A percentile compares a stretch with the other conserved stretches of the same genome.
Conservation (phyloP, 53 echinoderm and acorn worm genomes). For the Holothuria leucospilota region DNA sequence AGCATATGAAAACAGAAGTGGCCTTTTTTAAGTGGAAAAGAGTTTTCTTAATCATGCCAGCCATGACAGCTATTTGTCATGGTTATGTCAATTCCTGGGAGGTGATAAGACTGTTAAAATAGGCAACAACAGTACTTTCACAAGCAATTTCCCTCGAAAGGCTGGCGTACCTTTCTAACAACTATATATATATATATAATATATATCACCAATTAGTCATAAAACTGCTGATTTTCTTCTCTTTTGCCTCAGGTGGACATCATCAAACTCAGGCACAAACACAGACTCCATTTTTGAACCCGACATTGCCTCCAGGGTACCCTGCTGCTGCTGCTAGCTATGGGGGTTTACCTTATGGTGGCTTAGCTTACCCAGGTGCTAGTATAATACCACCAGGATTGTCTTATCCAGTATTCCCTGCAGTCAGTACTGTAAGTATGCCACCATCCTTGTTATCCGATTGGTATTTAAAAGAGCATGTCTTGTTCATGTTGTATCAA, state of each 20-base stretch:
- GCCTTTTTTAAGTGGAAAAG: no score
- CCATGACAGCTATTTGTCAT: no score
- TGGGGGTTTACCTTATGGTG: conserved; percentile 90
- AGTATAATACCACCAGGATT: conserved; percentile 90
- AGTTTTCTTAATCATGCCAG: no score
- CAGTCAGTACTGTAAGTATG: conserved; percentile 82
- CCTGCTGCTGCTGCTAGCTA: conserved; percentile 70
- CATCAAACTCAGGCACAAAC: conserved; percentile 89
- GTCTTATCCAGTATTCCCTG: conserved; percentile 90
- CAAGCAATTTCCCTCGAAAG: no score
- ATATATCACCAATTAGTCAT: not conserved
- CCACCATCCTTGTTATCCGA: no score
- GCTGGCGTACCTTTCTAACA: no score
- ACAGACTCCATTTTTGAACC: conserved; percentile 91
- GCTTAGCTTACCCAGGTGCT: conserved; percentile 61
- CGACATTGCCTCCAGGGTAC: conserved; percentile 92
- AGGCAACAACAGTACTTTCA: no score
- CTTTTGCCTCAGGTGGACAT: conserved; percentile 62
- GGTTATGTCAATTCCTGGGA: no score
- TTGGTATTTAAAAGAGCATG: no score
- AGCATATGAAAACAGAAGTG: no score
- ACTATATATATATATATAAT: no score
- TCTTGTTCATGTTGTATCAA: not conserved
- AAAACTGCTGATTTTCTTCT: not conserved
- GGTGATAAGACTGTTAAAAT: no score